Conservation (phyloP, 1,140 invertebrate species). For the Ceratina japonica region DNA sequence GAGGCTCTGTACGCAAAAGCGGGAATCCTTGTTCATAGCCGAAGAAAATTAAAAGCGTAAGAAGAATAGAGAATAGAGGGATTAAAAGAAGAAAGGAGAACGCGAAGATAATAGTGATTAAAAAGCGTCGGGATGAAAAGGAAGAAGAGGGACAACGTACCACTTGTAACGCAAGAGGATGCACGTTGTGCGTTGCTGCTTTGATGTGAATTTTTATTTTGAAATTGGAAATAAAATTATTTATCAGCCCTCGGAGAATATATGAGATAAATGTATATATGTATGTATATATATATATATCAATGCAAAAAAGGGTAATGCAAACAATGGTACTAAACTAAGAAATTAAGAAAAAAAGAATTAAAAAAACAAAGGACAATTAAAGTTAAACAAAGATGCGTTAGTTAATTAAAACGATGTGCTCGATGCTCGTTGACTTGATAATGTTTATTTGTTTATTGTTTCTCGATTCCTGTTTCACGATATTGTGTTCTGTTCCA, state of each 20-base stretch:
- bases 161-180: constrained; percentile 5
- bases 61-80: neutral
- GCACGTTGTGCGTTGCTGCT: constrained; percentile 24
- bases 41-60: constrained; percentile 1
- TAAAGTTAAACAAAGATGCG: neutral
- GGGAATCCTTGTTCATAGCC: constrained; percentile 20
- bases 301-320: neutral
- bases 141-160: neutral
- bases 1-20: constrained; percentile 44
- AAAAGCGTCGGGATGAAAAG: neutral
- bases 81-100: neutral
- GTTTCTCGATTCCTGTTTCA: constrained; percentile 26
- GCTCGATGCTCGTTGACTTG: constrained; percentile 36
- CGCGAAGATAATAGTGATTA: neutral
- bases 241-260: constrained; percentile 44
- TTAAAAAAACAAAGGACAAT: neutral
- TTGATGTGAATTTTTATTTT: neutral
- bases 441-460: constrained; percentile 38
- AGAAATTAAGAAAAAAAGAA: constrained; percentile 20
- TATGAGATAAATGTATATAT: neutral
- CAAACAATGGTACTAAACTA: constrained; percentile 58
- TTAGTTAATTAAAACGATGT: constrained; percentile 5
- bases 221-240: neutral
- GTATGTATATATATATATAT: neutral
- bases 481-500: constrained; percentile 46